These are phyloP conservation scores for Helicolenus hilgendorfi DNA, from an alignment of 2,797 vertebrate species.

Conservation along the genomic window DNA sequence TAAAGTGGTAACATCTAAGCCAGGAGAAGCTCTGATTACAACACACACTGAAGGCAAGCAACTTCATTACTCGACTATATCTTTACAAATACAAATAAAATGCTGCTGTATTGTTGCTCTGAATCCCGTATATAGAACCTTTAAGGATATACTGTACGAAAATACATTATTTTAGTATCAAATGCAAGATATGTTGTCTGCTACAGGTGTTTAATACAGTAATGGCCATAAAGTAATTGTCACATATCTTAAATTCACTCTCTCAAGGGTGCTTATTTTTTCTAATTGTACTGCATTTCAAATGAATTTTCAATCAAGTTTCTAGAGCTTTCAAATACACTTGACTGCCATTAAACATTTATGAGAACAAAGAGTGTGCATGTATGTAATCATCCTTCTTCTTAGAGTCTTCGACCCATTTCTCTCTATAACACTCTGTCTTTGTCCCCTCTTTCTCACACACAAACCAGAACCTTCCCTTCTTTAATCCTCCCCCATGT, in stretches of 20 bases:
- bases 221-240: neutral
- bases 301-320: neutral
- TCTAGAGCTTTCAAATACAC: neutral
- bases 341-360: neutral
- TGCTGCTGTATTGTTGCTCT: no score
- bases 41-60: no score
- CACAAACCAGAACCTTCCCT: conserved; percentile 31
- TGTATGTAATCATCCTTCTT: neutral
- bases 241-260: neutral
- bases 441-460: conserved; percentile 5
- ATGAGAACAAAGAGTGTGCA: neutral
- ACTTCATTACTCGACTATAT: no score
- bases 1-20: no score
- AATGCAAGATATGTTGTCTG: neutral
- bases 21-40: no score
- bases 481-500: conserved; percentile 57
- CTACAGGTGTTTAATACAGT: neutral
- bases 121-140: no score
- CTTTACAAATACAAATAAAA: no score
- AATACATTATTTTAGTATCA: neutral
- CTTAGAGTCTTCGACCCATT: neutral
- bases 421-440: neutral
- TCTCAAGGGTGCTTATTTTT: neutral
- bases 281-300: neutral
- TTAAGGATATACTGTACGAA: no score